A percentile compares a stretch with the other conserved stretches of the same genome.
Evolutionary conservation across 2,113 vertebrate species (phyloP).

Genomic region (Cynocephalus volans): DNA sequence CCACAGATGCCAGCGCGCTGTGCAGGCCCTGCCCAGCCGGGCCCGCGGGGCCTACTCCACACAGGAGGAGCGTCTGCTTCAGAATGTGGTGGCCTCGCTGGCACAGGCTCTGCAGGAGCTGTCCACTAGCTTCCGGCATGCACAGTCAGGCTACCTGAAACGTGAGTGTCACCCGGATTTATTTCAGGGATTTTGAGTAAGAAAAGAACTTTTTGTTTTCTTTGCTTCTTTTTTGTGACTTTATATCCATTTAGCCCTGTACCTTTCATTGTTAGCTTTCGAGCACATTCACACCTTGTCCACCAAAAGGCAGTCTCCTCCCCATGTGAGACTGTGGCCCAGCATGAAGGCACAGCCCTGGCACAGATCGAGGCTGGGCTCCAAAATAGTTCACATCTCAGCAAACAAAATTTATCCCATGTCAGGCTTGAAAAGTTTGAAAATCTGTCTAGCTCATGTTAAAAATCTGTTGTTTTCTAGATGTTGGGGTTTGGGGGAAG

Average conservation of each 20-base stretch:
- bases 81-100: conserved; percentile 96
- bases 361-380: fast-evolving
- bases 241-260: not conserved
- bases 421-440: not conserved
- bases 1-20: conserved; percentile 97
- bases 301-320: too few species aligned
- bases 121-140: conserved; percentile 95
- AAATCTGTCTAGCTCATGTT: not conserved
- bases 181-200: not conserved
- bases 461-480: not conserved
- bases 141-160: conserved; percentile 98
- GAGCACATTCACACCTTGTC: not conserved
- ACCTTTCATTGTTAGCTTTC: not conserved
- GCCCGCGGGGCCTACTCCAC: conserved; percentile 93
- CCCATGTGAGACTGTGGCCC: fast-evolving
- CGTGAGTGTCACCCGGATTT: conserved; percentile 89
- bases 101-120: conserved; percentile 97
- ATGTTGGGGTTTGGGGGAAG: not conserved
- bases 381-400: not conserved
- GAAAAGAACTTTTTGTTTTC: not conserved
- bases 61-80: conserved; percentile 95
- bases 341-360: not conserved
- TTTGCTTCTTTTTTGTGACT: not conserved
- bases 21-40: conserved; percentile 93
- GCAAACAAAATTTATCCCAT: not conserved